Base-by-base conservation (phyloP, 2,888 invertebrate genomes). In the Leistus spinibarbis region DNA sequence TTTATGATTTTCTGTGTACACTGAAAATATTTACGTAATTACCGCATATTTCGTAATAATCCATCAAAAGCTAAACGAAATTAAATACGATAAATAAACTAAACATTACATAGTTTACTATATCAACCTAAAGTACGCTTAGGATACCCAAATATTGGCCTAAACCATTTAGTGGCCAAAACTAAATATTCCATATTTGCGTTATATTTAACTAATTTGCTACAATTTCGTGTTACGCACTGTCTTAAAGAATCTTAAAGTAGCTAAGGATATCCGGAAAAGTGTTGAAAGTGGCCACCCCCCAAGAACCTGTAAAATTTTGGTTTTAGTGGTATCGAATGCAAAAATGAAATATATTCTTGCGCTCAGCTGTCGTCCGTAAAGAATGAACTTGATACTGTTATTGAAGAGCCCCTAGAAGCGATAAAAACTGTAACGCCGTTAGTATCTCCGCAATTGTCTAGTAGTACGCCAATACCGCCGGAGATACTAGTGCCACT, bases 321-420 rank as follows among this genome's bases (percentile, higher is more conserved):
- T 80, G 79, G 82, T 84, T 86, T 80, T 89, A 93, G 94, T 89
- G 93, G 91, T 85, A 89, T 94, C 87, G 93, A 94, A 89, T 90
- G 90, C 88, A 89, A 90, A 87, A 89, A 92, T 89, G 92, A 93
- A 86, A 90, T 94, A 83, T 92, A 92, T 84, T 92, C 93, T 82
- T 88, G 89, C 84, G 90, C 90, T 84, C 89, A 90, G 83, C 83
- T 88, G 81, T 85, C 82, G 75, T 81, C 82, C 74, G 78, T 67
- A 77, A 78, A 77, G 57, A 57, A 88, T 87, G 83, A 84, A 87
- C 60, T 69, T 77, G 72, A 63, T n/a, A 60, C 69, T 1, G 19
- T 62, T 3, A 76, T 24, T 54, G 73, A 76, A n/a, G 27, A 70
- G 7, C 68, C 63, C 20, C 2, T 62, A 63, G 67, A 67, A 17